Evolutionary conservation across 2,113 vertebrate genomes (phyloP).

Genomic region (Pogonocichla stellata): DNA sequence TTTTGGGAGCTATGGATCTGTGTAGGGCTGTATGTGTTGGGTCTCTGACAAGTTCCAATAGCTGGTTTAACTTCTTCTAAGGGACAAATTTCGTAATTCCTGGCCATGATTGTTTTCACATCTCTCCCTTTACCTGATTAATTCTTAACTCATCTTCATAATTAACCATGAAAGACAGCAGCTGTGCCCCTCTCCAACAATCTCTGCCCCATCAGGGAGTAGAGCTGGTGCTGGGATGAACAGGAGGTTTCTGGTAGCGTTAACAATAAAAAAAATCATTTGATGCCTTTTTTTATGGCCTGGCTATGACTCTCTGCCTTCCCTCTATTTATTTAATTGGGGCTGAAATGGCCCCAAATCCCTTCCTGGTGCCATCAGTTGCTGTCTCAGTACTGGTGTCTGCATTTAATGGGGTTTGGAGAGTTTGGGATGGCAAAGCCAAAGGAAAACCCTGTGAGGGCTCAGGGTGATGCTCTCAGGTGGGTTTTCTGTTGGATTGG

Average conservation of each 20-base stretch:
- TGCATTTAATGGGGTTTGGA: background rate
- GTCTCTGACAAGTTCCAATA: background rate
- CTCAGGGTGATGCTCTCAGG: background rate
- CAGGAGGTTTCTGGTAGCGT: background rate
- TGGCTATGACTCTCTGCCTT: background rate
- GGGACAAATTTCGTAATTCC: background rate
- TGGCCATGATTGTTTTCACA: background rate
- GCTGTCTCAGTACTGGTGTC: background rate
- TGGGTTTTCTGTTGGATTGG: background rate
- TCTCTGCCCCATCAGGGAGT: background rate
- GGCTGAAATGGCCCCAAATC: background rate
- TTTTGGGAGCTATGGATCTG: background rate
- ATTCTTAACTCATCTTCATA: background rate
- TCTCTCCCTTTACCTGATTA: background rate
- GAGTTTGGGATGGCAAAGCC: background rate
- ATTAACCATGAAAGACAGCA: background rate
- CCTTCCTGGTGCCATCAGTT: background rate
- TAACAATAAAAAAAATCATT: background rate
- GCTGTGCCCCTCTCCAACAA: background rate
- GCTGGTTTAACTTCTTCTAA: background rate
- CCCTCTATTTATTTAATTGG: background rate
- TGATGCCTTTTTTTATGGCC: conserved; percentile 14
- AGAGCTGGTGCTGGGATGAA: background rate
- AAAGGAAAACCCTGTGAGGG: background rate
- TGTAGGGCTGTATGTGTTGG: background rate